Base-by-base conservation (phyloP, 2,888 invertebrate genomes). In the Hirtodrosophila cameraria region DNA sequence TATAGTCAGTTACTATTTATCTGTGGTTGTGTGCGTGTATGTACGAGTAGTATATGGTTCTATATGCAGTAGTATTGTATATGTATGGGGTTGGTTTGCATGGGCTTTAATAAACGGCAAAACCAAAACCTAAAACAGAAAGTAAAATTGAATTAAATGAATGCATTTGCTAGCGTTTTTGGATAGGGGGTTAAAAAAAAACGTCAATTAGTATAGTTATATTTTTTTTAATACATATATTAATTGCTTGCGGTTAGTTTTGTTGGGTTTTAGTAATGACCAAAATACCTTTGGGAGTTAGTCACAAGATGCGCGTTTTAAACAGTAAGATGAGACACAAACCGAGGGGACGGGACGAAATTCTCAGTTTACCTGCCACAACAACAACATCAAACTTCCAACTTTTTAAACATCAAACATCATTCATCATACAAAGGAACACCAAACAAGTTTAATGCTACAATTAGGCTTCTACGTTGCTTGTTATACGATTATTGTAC, bases 81-180 rank as follows among this genome's bases (percentile, higher is more conserved):
- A 57, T 83, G 66, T n/a, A n/a, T 74, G 61, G 78, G 65, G 48
- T 55, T 59, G 74, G 66, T 73, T 76, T 75, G 77, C 53, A 43
- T 75, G 68, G 75, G 15, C 61, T 72, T 86, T 82, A 86, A 73
- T 86, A 84, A 71, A 84, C 86, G 71, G 87, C 86, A 84, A 84
- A 87, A 75, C 80, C 85, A 71, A 83, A 81, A 87, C 86, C 88
- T 87, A 87, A 77, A 87, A 75, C 75, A 67, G 70, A 84, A 72
- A 76, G 66, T 33, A 74, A 75, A 55, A 54, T 53, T 35, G 39
- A 39, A 72, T 71, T 64, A 61, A 64, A 49, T 57, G 46, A 54
- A 76, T 72, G 61, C 42, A 73, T 63, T 72, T 41, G 20, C 48
- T 59, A 38, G 23, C 30, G n/a, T n/a, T 43, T 38, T 46, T 58